Conservation (phyloP, 2,888 invertebrate species). For the Ctenicera cuprea region DNA sequence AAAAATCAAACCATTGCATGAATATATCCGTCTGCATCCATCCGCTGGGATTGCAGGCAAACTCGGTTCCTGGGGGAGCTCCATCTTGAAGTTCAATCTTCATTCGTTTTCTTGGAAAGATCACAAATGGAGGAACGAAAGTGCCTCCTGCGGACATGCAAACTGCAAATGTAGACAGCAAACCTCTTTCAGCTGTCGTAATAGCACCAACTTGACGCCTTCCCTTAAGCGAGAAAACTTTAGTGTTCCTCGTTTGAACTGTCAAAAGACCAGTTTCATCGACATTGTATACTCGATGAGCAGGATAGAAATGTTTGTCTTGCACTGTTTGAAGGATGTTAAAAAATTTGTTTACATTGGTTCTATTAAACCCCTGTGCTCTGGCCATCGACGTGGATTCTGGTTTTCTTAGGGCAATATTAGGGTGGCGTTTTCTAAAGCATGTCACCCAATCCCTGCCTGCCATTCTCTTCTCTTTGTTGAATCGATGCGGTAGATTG, state of each 20-base stretch:
- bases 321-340: conserved; percentile 30
- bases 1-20: conserved; percentile 64
- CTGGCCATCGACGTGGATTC: conserved; percentile 51
- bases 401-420: conserved; percentile 47
- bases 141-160: conserved; percentile 60
- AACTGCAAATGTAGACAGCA: conserved; percentile 59
- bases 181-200: conserved; percentile 60
- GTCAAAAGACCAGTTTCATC: conserved; percentile 61
- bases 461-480: conserved; percentile 25
- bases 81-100: conserved; percentile 60
- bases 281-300: conserved; percentile 57
- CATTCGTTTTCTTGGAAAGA: conserved; percentile 64
- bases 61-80: conserved; percentile 62
- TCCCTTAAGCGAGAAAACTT: conserved; percentile 57
- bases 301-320: conserved; percentile 54
- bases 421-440: conserved; percentile 46
- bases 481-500: conserved; percentile 41
- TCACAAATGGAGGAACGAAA: conserved; percentile 61
- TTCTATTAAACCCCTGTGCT: conserved; percentile 53
- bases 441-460: conserved; percentile 42
- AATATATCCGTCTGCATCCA: conserved; percentile 63
- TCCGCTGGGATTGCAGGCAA: conserved; percentile 60
- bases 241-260: conserved; percentile 55
- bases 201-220: conserved; percentile 56
- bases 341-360: conserved; percentile 38